Evolutionary conservation across 1,140 invertebrate species (phyloP), one percentile per base, ranked within the genome.

Genomic region (Myzus persicae): DNA sequence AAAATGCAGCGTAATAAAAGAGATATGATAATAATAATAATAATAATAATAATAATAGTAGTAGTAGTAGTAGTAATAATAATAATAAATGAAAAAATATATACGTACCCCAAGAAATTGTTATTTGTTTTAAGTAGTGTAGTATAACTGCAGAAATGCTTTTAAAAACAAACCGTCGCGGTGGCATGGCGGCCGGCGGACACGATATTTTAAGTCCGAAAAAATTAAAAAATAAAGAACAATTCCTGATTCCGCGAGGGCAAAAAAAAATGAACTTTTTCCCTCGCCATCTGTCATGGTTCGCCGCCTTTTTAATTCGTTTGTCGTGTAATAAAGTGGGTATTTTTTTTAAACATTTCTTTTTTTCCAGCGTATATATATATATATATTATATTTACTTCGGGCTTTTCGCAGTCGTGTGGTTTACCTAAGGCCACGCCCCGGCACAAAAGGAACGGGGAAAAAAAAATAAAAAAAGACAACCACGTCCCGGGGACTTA

Each of bases 221-320:
- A 93, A 93, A 84, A 85, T 84, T 81, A 92, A 92, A 81, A 91
- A 81, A 81, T 36, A 46, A 93, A 84, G 91, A 93, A 85, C 76
- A 51, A 93, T 84, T 84, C 67, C 24, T 67, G 81, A 38, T 93
- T 82, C 9, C n/a, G 6, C 91, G 48, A 93, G 81, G 48, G 48
- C n/a, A 40, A 51, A 89, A 54, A n/a, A 88, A 90, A 40, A 81
- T 24, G 81, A 93, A 93, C 76, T 54, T 51, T 84, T 93, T 93
- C 46, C 81, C 81, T 51, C 46, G n/a, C 81, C 91, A 93, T 93
- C 91, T 93, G 91, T 93, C 91, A 93, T 42, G 91, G 91, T 93
- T 93, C 91, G 91, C 91, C 91, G 91, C 91, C 91, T 93, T 93
- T 93, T 93, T 93, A 93, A 93, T 93, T 93, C 91, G 91, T 93